A percentile compares a stretch with the other conserved stretches of the same genome.
Evolutionary conservation across 2,888 invertebrate genomes (phyloP).

Genomic region (Drosophila melanosoma): DNA sequence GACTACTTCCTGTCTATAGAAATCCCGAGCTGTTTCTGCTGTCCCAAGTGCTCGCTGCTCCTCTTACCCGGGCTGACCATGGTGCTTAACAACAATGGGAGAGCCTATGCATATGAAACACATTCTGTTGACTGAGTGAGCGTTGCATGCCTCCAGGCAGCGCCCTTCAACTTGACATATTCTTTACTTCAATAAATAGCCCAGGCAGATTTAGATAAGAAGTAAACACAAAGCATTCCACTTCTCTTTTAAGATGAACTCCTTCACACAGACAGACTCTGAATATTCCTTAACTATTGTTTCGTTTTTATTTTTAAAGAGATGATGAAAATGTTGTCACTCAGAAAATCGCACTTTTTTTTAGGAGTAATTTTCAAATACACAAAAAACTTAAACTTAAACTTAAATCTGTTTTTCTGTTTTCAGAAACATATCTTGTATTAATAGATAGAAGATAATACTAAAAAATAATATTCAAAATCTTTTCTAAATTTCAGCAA

Average conservation of each 20-base stretch:
- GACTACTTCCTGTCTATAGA: slow-evolving; percentile 75
- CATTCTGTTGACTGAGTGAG: slow-evolving; percentile 50
- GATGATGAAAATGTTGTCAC: no score
- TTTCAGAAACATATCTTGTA: neutral
- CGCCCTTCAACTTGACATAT: slow-evolving; percentile 69
- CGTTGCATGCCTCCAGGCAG: slow-evolving; percentile 50
- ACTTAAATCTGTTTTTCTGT: neutral
- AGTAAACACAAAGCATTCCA: neutral
- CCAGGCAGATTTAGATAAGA: neutral
- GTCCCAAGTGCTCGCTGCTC: slow-evolving; percentile 45
- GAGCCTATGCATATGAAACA: slow-evolving; percentile 69
- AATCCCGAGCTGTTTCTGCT: slow-evolving; percentile 51
- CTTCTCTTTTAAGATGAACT: neutral
- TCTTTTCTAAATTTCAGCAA: neutral
- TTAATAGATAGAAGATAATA: neutral
- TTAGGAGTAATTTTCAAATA: neutral
- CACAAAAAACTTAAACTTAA: no score
- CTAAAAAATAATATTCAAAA: neutral
- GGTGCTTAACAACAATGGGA: slow-evolving; percentile 56
- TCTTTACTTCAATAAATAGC: slow-evolving; percentile 34
- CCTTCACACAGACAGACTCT: neutral
- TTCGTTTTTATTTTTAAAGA: no score
- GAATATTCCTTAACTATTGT: neutral
- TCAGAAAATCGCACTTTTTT: neutral
- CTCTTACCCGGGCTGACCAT: slow-evolving; percentile 7